Conservation (phyloP, 1,140 invertebrate species). For the Scaptomyza pallida region DNA sequence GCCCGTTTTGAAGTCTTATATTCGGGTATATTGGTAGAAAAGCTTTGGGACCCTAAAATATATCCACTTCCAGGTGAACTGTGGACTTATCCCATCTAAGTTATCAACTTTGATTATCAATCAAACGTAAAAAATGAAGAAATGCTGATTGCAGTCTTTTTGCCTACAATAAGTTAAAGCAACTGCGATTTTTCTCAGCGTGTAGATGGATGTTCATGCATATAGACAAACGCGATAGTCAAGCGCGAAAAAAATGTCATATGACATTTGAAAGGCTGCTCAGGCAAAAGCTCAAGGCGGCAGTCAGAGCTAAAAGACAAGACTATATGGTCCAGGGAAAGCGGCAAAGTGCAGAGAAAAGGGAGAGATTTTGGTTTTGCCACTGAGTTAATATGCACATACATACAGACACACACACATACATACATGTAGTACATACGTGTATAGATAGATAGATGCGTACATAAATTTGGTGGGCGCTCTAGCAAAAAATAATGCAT, state of each 20-base stretch:
- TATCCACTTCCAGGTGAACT: no score
- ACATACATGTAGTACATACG: background rate
- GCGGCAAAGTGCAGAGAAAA: conserved; percentile 1
- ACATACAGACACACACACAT: conserved; percentile 15
- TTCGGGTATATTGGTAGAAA: no score
- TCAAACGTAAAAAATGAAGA: no score
- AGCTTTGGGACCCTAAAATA: no score
- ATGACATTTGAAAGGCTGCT: conserved; percentile 65
- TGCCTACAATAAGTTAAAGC: no score
- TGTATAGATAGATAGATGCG: conserved; percentile 6
- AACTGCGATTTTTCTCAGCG: no score
- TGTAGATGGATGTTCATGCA: background rate
- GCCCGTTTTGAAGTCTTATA: no score
- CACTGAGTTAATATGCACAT: conserved; percentile 28
- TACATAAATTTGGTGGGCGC: conserved; percentile 66
- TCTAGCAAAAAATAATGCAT: conserved; percentile 65
- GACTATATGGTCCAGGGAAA: background rate
- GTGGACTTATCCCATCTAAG: no score
- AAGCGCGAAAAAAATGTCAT: conserved; percentile 71
- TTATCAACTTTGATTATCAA: no score
- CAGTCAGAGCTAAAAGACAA: conserved; percentile 24
- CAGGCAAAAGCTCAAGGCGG: conserved; percentile 4
- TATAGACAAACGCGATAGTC: conserved; percentile 23
- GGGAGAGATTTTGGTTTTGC: conserved; percentile 12
- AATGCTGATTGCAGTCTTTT: no score